Percentiles rank a stretch among this genome's conserved stretches.
These are phyloP conservation scores for Augochlora pura DNA, from an alignment of 1,140 invertebrate species.

Conservation along the genomic window DNA sequence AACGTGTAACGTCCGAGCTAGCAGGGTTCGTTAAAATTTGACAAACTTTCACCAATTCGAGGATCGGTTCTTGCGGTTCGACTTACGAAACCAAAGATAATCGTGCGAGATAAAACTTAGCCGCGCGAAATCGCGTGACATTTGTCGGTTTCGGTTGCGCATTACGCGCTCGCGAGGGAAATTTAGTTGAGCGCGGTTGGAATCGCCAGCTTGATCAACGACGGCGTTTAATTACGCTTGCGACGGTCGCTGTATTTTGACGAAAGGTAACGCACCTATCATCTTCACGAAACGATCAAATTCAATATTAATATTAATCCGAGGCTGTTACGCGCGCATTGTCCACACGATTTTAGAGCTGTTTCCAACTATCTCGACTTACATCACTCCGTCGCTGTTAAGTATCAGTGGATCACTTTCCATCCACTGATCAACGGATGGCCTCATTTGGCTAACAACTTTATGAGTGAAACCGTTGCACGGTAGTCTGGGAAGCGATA, in stretches of 20 bases:
- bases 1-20: background rate
- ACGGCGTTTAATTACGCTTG: conserved; percentile 1
- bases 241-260: background rate
- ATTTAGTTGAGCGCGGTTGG: background rate
- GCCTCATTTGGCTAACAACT: conserved; percentile 62
- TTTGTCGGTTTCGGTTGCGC: conserved; percentile 34
- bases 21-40: conserved; percentile 12
- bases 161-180: conserved; percentile 5
- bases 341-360: conserved; percentile 3
- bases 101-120: conserved; percentile 29
- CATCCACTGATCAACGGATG: conserved; percentile 58
- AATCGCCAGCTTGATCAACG: conserved; percentile 20
- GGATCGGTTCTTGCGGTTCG: background rate
- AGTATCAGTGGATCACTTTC: conserved; percentile 64
- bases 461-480: conserved; percentile 56
- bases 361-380: conserved; percentile 44
- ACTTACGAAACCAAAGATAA: conserved; percentile 39
- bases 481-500: too few relatives aligned
- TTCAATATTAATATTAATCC: background rate
- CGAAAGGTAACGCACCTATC: background rate
- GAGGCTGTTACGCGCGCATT: background rate
- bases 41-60: conserved; percentile 36
- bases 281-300: background rate
- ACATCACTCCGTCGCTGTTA: conserved; percentile 52
- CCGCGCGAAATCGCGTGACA: conserved; percentile 27